These are phyloP conservation scores for Ethmia dodecea DNA, from an alignment of 2,888 invertebrate species.

Conservation along the genomic window DNA sequence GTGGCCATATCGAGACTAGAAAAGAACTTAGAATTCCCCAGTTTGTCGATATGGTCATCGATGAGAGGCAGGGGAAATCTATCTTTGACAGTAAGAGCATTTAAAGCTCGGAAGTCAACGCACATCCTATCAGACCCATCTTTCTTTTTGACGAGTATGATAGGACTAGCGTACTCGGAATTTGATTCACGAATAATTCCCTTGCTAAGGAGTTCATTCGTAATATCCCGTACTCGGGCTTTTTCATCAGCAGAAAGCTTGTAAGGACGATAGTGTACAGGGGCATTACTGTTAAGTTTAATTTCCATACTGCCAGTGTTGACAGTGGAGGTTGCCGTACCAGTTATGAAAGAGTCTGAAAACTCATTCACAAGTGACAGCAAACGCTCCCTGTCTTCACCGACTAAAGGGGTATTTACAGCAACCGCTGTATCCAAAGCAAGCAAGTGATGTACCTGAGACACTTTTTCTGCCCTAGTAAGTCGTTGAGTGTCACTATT, in stretches of 20 bases:
- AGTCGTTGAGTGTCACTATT: not conserved
- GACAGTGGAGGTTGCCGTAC: slow-evolving; percentile 2
- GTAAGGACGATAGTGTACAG: slow-evolving; percentile 19
- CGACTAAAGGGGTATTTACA: not conserved
- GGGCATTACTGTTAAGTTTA: slow-evolving; percentile 1
- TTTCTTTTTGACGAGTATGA: slow-evolving; percentile 20
- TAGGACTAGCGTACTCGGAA: slow-evolving; percentile 20
- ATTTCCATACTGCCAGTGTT: slow-evolving; percentile 3
- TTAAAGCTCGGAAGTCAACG: slow-evolving; percentile 12
- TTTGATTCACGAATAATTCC: slow-evolving; percentile 19
- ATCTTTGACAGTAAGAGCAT: slow-evolving; percentile 15
- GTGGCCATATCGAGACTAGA: slow-evolving; percentile 18
- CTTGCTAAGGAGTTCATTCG: slow-evolving; percentile 14
- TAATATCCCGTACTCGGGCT: slow-evolving; percentile 16
- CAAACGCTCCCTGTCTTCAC: not conserved
- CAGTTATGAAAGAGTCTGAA: not conserved
- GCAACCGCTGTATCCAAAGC: not conserved
- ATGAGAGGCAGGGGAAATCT: slow-evolving; percentile 14
- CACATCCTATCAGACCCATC: slow-evolving; percentile 17
- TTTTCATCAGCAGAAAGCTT: slow-evolving; percentile 18
- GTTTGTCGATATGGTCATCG: slow-evolving; percentile 16
- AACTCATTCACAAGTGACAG: not conserved
- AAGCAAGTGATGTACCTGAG: too few species aligned
- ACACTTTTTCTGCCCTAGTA: not conserved
- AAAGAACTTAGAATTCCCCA: slow-evolving; percentile 16